Conservation (phyloP, 2,888 invertebrate genomes). For the Pyrrhia umbra region DNA sequence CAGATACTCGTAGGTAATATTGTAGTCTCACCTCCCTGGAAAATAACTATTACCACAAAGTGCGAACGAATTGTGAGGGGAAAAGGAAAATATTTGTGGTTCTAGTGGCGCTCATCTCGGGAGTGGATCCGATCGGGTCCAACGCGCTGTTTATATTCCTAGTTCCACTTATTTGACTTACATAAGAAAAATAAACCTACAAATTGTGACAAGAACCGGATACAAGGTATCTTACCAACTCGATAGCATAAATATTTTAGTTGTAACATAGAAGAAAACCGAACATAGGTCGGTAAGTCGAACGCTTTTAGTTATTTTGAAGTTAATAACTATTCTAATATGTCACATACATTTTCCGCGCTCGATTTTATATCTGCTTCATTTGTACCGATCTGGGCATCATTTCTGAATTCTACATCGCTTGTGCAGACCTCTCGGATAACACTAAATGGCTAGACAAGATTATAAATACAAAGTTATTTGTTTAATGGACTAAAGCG, state of each 20-base stretch:
- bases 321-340: not conserved
- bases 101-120: constrained; percentile 49
- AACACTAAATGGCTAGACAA: constrained; percentile 28
- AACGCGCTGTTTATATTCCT: constrained; percentile 51
- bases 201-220: constrained; percentile 34
- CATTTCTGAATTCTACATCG: constrained; percentile 12
- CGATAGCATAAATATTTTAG: constrained; percentile 35
- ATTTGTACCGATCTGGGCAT: constrained; percentile 28
- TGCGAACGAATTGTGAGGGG: constrained; percentile 48
- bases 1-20: constrained; percentile 36
- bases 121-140: constrained; percentile 58
- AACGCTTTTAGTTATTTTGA: not conserved
- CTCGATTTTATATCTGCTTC: not conserved
- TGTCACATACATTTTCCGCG: not conserved
- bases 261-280: constrained; percentile 9
- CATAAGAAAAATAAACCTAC: constrained; percentile 56
- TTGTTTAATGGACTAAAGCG: constrained; percentile 25
- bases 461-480: constrained; percentile 35
- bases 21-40: constrained; percentile 28
- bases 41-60: constrained; percentile 53
- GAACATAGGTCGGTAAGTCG: not conserved
- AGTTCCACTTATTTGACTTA: constrained; percentile 57
- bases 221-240: constrained; percentile 8
- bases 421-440: constrained; percentile 11
- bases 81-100: constrained; percentile 58